Percentiles rank a stretch among this genome's conserved stretches.
These are phyloP conservation scores for Rostratula benghalensis DNA, from an alignment of 2,113 vertebrate species.

Conservation along the genomic window DNA sequence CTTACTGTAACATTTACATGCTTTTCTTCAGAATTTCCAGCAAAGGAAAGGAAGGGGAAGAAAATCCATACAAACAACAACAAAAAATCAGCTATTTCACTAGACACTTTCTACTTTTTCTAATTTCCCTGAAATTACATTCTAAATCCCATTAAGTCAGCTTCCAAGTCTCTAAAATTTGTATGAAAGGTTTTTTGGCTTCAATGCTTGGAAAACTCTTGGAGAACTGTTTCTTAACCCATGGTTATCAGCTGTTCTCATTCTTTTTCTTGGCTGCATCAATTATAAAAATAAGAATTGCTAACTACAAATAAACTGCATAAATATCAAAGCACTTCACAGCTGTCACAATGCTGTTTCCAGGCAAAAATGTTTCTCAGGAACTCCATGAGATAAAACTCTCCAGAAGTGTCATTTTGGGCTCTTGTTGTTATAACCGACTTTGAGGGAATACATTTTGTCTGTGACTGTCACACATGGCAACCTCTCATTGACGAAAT, in stretches of 20 bases:
- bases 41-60: neutral
- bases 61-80: neutral
- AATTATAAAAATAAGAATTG: neutral
- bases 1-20: neutral
- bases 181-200: rapidly evolving
- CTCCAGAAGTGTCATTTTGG: neutral
- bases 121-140: neutral
- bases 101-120: neutral
- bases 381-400: neutral
- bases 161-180: neutral
- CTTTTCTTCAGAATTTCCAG: neutral
- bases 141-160: neutral
- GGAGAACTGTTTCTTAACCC: neutral
- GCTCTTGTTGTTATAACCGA: neutral
- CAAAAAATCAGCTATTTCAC: neutral
- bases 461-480: rapidly evolving
- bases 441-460: neutral
- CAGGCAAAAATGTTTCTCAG: neutral
- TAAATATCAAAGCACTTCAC: neutral
- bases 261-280: neutral
- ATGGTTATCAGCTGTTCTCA: neutral
- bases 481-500: neutral
- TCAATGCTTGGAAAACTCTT: neutral
- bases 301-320: neutral
- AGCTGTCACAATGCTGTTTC: rapidly evolving